Percentiles rank a stretch among this genome's conserved stretches.
These are phyloP conservation scores for Theonella swinhoei DNA, from an alignment of 37 sponge, comb jelly and placozoan species.

Conservation along the genomic window DNA sequence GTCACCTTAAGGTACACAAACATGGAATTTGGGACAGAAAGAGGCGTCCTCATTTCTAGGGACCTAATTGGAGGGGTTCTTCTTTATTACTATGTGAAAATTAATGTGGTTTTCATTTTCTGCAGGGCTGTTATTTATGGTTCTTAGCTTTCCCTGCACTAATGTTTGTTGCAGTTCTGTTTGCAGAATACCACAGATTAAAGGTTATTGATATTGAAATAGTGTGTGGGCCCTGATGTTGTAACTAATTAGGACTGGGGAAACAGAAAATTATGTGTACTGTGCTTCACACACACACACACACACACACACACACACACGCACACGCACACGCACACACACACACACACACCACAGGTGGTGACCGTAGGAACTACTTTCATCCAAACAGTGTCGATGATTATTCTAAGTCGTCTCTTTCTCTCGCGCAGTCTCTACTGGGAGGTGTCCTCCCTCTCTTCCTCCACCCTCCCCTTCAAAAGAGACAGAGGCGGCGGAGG, in stretches of 20 bases:
- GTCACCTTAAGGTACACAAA: neutral
- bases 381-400: constrained; percentile 57
- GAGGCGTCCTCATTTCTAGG: neutral
- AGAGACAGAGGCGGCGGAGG: constrained; percentile 56
- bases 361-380: constrained; percentile 62
- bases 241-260: too few species aligned
- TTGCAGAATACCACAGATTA: constrained; percentile 64
- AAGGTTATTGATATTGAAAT: constrained; percentile 52
- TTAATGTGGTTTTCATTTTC: neutral
- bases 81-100: neutral
- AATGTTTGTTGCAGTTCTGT: constrained; percentile 49
- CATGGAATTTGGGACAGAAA: neutral
- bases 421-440: constrained; percentile 81
- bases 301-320: too few species aligned
- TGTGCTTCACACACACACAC: too few species aligned
- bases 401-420: constrained; percentile 66
- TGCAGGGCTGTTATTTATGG: constrained; percentile 75
- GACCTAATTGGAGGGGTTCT: too few species aligned
- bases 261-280: too few species aligned
- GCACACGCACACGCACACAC: too few species aligned
- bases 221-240: too few species aligned
- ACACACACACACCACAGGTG: too few species aligned
- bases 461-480: constrained; percentile 70
- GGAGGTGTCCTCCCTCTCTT: constrained; percentile 82
- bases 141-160: constrained; percentile 66